Conservation (phyloP, 2,113 vertebrate species). For the Odobenus rosmarus region DNA sequence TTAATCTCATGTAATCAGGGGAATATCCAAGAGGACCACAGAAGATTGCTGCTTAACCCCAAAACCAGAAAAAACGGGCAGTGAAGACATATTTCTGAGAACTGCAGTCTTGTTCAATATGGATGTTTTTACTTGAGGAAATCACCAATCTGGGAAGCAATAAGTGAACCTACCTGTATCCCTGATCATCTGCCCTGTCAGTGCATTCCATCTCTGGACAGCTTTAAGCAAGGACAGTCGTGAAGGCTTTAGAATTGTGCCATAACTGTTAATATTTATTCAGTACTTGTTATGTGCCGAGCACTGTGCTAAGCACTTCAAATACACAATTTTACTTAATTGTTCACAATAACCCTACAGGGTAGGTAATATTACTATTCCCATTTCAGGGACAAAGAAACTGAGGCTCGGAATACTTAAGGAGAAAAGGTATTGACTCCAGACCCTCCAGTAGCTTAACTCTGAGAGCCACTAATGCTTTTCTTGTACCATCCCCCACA, state of each 20-base stretch:
- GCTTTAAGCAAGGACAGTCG: background rate
- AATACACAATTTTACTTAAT: background rate
- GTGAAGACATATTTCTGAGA: background rate
- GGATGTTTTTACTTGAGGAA: background rate
- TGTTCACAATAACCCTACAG: background rate
- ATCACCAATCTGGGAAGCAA: background rate
- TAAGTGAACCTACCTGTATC: background rate
- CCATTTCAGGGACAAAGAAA: background rate
- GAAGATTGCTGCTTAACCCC: background rate
- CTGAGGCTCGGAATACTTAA: background rate
- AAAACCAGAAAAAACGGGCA: background rate
- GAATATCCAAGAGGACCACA: background rate
- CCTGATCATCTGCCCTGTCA: background rate
- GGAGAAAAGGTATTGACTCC: background rate
- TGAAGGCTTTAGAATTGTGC: background rate
- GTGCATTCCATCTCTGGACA: background rate
- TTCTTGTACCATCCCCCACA: background rate
- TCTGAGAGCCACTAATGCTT: background rate
- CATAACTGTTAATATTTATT: background rate
- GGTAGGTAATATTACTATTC: background rate
- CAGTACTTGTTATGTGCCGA: background rate
- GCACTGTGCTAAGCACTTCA: background rate
- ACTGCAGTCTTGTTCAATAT: background rate
- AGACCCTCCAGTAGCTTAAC: background rate
- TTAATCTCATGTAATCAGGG: background rate